Base-by-base conservation (phyloP, 2,797 vertebrate genomes). In the Bryconaethiops microstoma region DNA sequence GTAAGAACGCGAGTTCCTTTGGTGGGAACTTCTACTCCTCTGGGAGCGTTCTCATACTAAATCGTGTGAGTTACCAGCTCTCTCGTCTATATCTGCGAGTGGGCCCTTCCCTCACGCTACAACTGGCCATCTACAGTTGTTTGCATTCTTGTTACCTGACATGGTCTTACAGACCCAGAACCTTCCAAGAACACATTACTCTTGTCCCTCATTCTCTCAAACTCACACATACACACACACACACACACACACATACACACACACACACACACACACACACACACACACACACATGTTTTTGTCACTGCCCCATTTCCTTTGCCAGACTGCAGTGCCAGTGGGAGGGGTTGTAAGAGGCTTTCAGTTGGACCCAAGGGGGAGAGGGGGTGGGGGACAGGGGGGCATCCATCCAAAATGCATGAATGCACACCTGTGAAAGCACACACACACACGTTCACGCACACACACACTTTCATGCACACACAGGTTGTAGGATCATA, bases 251-350 rank as follows among this genome's bases (percentile, higher is more conserved):
- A 39, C 62, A 67, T 52, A n/a, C 52, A 39, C 59, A 29, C 29
- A 29, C 29, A 29, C 29, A 29, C 50, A 48, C 45, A 48, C 45
- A 48, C 48, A 50, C 14, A 9, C 19, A n/a, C 54, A n/a, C 54
- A 39, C 60, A 39, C 62, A 67, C 64, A n/a, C 52, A 39, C 59
- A 73, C 29, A 50, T 39, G 19, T 63, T 73, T 39, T 21, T 42
- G 70, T 29, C 60, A 19, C 29, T 13, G 45, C 50, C 59, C 71
- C 35, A 70, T 21, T 75, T 63, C 65, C 35, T 60, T 64, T 67
- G 45, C 60, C 67, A 73, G 60, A 55, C 25, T 79, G 62, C 13
- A 65, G 60, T 64, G 67, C 52, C 48, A 25, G 65, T 81, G 76
- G 68, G 75, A 57, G 12, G 67, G 63, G 65, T 25, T 39, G 17